Evolutionary conservation across 2,113 vertebrate species (phyloP).

Genomic region (Smithornis capensis): DNA sequence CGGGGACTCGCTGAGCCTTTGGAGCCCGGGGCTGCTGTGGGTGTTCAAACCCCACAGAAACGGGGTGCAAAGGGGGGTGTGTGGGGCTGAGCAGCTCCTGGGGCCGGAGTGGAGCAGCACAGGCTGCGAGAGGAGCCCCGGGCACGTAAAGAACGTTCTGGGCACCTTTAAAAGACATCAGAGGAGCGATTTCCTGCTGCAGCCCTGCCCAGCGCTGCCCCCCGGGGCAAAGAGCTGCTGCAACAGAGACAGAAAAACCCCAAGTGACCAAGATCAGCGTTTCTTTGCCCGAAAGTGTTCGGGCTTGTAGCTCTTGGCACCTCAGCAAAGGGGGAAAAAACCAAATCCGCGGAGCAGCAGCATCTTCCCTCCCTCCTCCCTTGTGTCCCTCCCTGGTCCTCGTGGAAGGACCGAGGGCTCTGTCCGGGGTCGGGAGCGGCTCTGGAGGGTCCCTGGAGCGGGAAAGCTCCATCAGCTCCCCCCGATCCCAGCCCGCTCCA

Average conservation of each 20-base stretch:
- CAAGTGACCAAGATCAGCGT: not conserved
- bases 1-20: not conserved
- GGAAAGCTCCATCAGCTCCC: not conserved
- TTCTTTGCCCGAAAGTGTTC: not conserved
- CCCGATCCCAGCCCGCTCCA: not conserved
- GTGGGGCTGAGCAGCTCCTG: not conserved
- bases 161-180: not conserved
- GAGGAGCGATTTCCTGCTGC: not conserved
- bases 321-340: not conserved
- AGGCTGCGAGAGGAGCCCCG: not conserved
- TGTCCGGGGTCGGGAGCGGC: not conserved
- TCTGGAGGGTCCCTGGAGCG: not conserved
- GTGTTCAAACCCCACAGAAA: not conserved
- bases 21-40: not conserved
- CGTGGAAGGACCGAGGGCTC: fast-evolving
- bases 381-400: no score
- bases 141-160: not conserved
- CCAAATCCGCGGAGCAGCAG: not conserved
- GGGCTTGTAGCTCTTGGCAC: not conserved
- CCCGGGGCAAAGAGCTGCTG: not conserved
- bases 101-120: not conserved
- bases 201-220: not conserved
- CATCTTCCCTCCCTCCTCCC: not conserved
- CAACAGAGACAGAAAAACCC: not conserved
- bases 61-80: not conserved